Base-by-base conservation (phyloP, 2,113 vertebrate species). In the Mugil cephalus region DNA sequence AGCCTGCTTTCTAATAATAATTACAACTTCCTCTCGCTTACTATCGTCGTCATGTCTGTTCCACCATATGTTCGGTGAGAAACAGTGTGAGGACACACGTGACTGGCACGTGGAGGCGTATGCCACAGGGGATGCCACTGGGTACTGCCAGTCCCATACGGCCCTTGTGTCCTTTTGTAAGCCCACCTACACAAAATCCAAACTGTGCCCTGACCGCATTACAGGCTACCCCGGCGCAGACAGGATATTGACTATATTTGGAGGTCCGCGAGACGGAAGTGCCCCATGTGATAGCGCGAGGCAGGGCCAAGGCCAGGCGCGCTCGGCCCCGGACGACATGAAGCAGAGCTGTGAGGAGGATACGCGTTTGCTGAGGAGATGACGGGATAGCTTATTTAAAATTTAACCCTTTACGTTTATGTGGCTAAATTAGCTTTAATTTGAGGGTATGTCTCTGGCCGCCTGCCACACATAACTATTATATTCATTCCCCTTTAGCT, bases 181-280 rank as follows among this genome's bases (percentile, higher is more conserved):
- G 53, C 80, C 87, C 82, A 77, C 84, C 72, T 56, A 87, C 90
- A 69, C 75, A 71, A 56, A n/a, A 39, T 59, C 64, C 68, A 46
- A 36, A 64, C 81, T 84, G 80, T 80, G 84, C 70, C 79, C 70
- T 67, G 53, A 54, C 71, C 45, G 62, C 70, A 48, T 76, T 48
- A 10, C 85, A 87, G 55, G 55, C 74, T 62, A 36, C 59, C 52
- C 88, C 69, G 18, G 17, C 12, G 58, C 80, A 43, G 48, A 40
- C 77, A 84, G 91, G 90, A 92, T 80, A 62, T n/a, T 54, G 68
- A 30, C 91, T 80, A 70, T 77, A 86, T 88, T 84, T 87, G 85
- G 89, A 53, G 17, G 35, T 75, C 40, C 0, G 10, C 13, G 30
- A 77, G 67, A 42, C 58, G 68, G 86, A 87, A 77, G 84, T 46